Base-by-base conservation (phyloP, 2,113 vertebrate genomes). In the Galeopterus variegatus region DNA sequence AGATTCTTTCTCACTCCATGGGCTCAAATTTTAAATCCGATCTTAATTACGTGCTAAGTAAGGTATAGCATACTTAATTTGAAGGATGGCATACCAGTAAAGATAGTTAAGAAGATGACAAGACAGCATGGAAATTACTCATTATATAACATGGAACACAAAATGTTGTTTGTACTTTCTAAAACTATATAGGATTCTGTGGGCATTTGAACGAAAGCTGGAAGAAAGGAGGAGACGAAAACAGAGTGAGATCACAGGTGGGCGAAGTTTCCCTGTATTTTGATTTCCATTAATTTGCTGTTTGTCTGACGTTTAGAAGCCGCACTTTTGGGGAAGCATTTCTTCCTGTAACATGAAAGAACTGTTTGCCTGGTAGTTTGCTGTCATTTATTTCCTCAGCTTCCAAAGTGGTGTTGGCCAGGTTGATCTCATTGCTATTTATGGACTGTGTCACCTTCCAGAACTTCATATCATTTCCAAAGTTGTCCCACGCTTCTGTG, bases 11-110 rank as follows among this genome's bases (percentile, higher is more conserved):
- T 36, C 76, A n/a, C 86, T 72, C 84, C 69, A 45, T 10, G 80
- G 54, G n/a, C 87, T 95, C 90, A 75, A 56, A 58, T 87, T 94
- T 93, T 73, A 97, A 96, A 94, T 93, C 87, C 92, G 88, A 79
- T 67, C 85, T 90, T 96, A 89, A 91, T 95, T 94, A 96, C 58
- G 89, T 81, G 72, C 93, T 84, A 72, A 91, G 62, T 64, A 82
- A 93, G 73, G 64, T 56, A 91, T 58, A 70, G 79, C 70, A 67
- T 58, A 79, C 73, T 93, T 92, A 87, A 95, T 88, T 60, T 70
- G 93, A 95, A 94, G 50, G 85, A 31, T 65, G 24, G 52, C 79
- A n/a, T 73, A n/a, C 69, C 3, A 64, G 87, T 62, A 93, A 80
- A 97, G 92, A 64, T 45, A 62, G 72, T 69, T 62, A 86, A 83